Evolutionary conservation across 2,113 vertebrate genomes (phyloP).

Genomic region (Cervus canadensis): DNA sequence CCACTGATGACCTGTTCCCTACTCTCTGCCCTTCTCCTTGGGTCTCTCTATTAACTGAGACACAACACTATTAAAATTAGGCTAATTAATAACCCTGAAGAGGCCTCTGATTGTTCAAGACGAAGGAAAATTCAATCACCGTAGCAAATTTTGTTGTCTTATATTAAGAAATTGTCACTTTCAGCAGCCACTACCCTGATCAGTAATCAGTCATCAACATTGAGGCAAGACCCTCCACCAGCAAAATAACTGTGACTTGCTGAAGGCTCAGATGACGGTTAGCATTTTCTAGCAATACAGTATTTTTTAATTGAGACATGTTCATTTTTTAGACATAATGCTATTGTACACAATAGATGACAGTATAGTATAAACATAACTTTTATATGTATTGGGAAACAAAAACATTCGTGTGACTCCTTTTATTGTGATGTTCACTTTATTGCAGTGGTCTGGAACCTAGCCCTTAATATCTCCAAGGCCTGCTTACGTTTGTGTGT

Average conservation of each 20-base stretch:
- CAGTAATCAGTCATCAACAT: not conserved
- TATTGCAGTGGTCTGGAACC: not conserved
- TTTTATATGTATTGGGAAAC: not conserved
- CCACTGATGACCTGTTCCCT: not conserved
- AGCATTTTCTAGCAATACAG: not conserved
- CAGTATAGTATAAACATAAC: not conserved
- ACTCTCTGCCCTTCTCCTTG: not conserved
- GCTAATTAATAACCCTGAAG: not conserved
- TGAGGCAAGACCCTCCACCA: not conserved
- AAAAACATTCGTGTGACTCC: not conserved
- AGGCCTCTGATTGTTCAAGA: not conserved
- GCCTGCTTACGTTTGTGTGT: not conserved
- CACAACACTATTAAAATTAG: not conserved
- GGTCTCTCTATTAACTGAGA: not conserved
- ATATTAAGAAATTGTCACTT: not conserved
- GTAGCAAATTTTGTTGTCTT: not conserved
- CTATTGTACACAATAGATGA: not conserved
- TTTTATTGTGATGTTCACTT: not conserved
- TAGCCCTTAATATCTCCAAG: not conserved
- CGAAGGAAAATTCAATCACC: not conserved
- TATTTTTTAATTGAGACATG: not conserved
- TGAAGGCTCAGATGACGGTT: not conserved
- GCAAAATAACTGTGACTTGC: not conserved
- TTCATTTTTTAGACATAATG: not conserved
- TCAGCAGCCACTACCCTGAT: not conserved